phyloP scores from a whole-genome alignment of 2,888 invertebrate genomes.

The Drosophila subsilvestris region DNA sequence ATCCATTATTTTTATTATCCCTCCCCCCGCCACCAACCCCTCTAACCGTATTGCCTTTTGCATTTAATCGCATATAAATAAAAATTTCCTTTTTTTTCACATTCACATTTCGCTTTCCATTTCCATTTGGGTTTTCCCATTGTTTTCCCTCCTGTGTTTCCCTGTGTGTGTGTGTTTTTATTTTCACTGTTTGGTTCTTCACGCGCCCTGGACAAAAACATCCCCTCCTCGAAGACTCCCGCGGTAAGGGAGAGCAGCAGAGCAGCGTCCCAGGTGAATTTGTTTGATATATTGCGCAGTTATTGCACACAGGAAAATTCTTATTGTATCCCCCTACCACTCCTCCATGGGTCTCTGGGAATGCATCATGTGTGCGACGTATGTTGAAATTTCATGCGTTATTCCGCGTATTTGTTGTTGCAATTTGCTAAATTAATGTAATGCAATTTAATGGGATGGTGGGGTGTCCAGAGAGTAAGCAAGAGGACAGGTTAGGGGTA shows the following conservation, averaged over 20 bases:
- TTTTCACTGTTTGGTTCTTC: conserved; percentile 43
- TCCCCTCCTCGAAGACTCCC: conserved; percentile 43
- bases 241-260: not conserved
- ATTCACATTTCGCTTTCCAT: conserved; percentile 54
- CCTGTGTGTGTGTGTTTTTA: conserved; percentile 24
- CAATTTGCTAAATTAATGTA: conserved; percentile 55
- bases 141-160: conserved; percentile 37
- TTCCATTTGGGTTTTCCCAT: conserved; percentile 59
- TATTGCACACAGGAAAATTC: conserved; percentile 48
- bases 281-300: conserved; percentile 74
- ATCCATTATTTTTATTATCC: conserved; percentile 65
- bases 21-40: conserved; percentile 6
- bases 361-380: conserved; percentile 72
- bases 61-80: conserved; percentile 71
- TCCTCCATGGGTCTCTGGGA: conserved; percentile 49
- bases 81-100: conserved; percentile 48
- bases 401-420: conserved; percentile 34
- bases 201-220: conserved; percentile 58
- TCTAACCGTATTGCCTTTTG: conserved; percentile 29
- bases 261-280: conserved; percentile 69
- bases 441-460: conserved; percentile 67
- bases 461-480: no score
- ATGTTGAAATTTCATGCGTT: conserved; percentile 64
- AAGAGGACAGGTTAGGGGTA: not conserved
- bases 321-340: conserved; percentile 6